These are phyloP conservation scores for Molossus alvarezi DNA, from an alignment of 2,797 vertebrate species.

Conservation along the genomic window DNA sequence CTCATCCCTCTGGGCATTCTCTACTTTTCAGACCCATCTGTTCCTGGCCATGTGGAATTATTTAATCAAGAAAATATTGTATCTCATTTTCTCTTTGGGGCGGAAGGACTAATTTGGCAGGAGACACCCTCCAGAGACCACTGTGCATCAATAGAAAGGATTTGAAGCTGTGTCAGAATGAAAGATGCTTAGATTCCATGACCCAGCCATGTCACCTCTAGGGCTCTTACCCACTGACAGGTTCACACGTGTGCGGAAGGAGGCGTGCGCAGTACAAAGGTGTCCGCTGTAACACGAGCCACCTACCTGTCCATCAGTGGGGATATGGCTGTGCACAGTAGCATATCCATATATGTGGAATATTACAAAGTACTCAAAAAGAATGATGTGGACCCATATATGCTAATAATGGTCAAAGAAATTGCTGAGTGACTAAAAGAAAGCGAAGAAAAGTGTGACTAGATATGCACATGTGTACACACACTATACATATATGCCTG, in stretches of 20 bases:
- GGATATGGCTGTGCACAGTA: background rate
- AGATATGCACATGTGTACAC: too few species aligned
- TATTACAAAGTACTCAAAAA: background rate
- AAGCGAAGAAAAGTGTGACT: background rate
- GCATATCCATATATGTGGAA: background rate
- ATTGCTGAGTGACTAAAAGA: background rate
- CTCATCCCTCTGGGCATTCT: background rate
- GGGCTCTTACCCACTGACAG: background rate
- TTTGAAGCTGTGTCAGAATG: background rate
- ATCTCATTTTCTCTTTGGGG: constrained; percentile 48
- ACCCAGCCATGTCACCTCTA: background rate
- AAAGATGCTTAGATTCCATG: background rate
- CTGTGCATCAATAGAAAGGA: background rate
- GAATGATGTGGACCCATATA: background rate
- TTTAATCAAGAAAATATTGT: constrained; percentile 66
- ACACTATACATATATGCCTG: background rate
- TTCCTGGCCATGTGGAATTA: constrained; percentile 6
- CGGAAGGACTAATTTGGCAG: constrained; percentile 49
- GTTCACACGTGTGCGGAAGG: background rate
- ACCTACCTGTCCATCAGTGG: background rate
- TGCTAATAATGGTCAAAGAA: background rate
- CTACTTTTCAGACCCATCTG: background rate
- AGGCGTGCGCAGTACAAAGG: background rate
- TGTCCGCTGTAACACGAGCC: background rate
- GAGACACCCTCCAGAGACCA: background rate